Percentiles rank a stretch among this genome's conserved stretches.
Evolutionary conservation across 2,888 invertebrate species (phyloP).

Genomic region (Drosophila ezoana): DNA sequence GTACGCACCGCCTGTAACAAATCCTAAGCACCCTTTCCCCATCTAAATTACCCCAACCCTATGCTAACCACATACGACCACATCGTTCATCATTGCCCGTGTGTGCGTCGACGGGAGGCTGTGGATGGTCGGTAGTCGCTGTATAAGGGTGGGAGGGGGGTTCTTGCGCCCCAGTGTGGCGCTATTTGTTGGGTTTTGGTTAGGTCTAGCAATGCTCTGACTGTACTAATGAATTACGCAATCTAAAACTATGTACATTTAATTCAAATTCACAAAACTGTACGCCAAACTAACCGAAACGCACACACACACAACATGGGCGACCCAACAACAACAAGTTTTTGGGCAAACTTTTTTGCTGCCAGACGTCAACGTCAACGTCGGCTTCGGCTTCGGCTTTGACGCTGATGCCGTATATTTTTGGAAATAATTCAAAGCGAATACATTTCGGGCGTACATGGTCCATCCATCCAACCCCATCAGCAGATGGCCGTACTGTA

Average conservation of each 20-base stretch:
- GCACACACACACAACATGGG: slow-evolving; percentile 31
- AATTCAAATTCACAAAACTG: slow-evolving; percentile 82
- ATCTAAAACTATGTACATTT: slow-evolving; percentile 84
- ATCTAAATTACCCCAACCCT: slow-evolving; percentile 57
- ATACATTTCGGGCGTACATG: slow-evolving; percentile 61
- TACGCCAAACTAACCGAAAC: slow-evolving; percentile 75
- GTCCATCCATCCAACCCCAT: slow-evolving; percentile 67
- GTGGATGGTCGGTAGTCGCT: slow-evolving; percentile 11
- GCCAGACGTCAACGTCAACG: slow-evolving; percentile 40
- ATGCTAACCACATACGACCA: slow-evolving; percentile 77
- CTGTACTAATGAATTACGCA: slow-evolving; percentile 84
- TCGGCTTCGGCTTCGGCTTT: slow-evolving; percentile 40
- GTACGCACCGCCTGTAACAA: slow-evolving; percentile 9
- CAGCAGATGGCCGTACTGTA: slow-evolving; percentile 47
- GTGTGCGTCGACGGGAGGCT: slow-evolving; percentile 49
- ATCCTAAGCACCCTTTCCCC: slow-evolving; percentile 32
- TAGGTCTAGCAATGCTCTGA: slow-evolving; percentile 63
- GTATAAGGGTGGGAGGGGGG: neutral
- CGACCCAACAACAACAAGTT: slow-evolving; percentile 32
- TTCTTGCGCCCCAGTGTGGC: neutral
- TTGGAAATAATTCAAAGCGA: slow-evolving; percentile 79
- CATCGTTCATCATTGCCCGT: slow-evolving; percentile 83
- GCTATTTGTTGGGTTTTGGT: slow-evolving; percentile 34
- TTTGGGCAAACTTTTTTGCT: slow-evolving; percentile 74
- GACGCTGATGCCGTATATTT: slow-evolving; percentile 59